A percentile compares a stretch with the other conserved stretches of the same genome.
Conservation (phyloP, 2,113 vertebrate genomes). For the Colossoma macropomum region DNA sequence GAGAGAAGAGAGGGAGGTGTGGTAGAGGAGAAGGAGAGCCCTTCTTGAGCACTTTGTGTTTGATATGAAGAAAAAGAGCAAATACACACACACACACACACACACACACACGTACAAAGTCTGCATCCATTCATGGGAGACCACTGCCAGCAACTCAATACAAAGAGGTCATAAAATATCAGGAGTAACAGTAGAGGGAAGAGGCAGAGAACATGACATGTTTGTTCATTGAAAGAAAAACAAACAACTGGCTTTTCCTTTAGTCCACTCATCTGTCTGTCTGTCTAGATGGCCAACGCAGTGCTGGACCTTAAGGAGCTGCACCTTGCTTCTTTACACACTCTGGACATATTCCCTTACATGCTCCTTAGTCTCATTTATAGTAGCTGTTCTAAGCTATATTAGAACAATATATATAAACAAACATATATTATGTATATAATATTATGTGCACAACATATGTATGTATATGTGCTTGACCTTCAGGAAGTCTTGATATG, state of each 20-base stretch:
- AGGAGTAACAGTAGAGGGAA: slow-evolving; percentile 12
- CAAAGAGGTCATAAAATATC: slow-evolving; percentile 43
- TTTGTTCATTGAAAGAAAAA: slow-evolving; percentile 49
- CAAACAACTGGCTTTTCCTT: slow-evolving; percentile 21
- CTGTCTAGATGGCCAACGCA: not conserved
- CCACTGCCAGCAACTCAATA: slow-evolving; percentile 18
- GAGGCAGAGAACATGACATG: slow-evolving; percentile 7
- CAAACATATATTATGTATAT: too few species aligned
- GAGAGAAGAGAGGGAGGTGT: not conserved
- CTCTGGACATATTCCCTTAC: not conserved
- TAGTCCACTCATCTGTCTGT: not conserved
- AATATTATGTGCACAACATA: too few species aligned
- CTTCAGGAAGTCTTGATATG: too few species aligned
- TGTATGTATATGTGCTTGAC: too few species aligned
- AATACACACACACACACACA: slow-evolving; percentile 14
- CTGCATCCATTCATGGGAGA: slow-evolving; percentile 16
- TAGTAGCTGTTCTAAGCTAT: too few species aligned
- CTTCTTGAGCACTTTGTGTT: not conserved
- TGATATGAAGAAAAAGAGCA: not conserved
- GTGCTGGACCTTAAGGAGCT: not conserved
- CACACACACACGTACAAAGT: not conserved
- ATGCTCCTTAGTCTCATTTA: too few species aligned
- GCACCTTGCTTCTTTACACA: not conserved
- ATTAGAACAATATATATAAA: too few species aligned
- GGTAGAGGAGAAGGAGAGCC: slow-evolving; percentile 28